Conservation (phyloP, 2,888 invertebrate genomes). For the Cotesia congregata region DNA sequence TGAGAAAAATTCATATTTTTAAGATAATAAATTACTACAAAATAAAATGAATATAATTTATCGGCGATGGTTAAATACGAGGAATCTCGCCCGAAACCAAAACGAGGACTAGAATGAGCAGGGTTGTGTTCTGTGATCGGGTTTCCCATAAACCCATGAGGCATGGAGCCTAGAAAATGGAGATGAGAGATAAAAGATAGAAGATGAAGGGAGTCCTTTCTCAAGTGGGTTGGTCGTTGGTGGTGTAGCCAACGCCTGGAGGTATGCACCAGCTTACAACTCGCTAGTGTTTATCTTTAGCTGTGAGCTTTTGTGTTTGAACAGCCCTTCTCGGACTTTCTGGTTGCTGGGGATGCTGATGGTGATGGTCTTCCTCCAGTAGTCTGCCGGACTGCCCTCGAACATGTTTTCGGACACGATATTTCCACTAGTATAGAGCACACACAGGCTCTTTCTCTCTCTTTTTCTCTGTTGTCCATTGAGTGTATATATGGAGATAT, state of each 20-base stretch:
- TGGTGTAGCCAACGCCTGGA: slow-evolving; percentile 47
- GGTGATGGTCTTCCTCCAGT: too few species aligned
- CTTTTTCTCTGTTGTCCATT: slow-evolving; percentile 1
- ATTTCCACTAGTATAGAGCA: slow-evolving; percentile 20
- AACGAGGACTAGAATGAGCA: not conserved
- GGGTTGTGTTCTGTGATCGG: not conserved
- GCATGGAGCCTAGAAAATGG: too few species aligned
- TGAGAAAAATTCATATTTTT: too few species aligned
- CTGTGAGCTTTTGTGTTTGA: slow-evolving; percentile 62
- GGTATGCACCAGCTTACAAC: slow-evolving; percentile 56
- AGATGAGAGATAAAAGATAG: too few species aligned
- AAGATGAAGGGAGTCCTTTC: not conserved
- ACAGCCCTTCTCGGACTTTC: slow-evolving; percentile 42
- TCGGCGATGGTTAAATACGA: not conserved
- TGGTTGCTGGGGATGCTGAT: not conserved
- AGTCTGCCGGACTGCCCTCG: not conserved
- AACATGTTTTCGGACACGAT: slow-evolving; percentile 27
- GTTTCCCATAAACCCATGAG: slow-evolving; percentile 11
- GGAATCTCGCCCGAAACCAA: not conserved
- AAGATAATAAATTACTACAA: too few species aligned
- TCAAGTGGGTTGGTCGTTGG: not conserved
- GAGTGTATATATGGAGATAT: slow-evolving; percentile 5
- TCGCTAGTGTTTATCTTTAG: slow-evolving; percentile 59
- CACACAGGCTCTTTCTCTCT: not conserved
- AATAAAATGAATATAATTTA: not conserved